These are phyloP conservation scores for Venustoraphidia nigricollis DNA, from an alignment of 2,888 invertebrate genomes.

Conservation along the genomic window DNA sequence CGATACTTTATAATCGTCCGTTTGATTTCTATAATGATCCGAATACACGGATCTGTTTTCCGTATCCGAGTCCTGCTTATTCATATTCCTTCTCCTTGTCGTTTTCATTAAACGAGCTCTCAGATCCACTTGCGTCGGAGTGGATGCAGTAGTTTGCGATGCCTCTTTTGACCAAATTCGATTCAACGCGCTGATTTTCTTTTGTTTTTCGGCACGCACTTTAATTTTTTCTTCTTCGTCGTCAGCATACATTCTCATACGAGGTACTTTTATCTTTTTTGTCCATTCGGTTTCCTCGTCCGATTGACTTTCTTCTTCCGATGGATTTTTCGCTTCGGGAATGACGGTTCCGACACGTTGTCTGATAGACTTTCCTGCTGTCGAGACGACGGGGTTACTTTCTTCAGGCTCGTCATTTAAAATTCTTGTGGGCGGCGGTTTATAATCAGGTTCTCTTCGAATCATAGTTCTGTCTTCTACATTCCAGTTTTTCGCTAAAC, in stretches of 20 bases:
- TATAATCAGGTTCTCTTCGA: conserved; percentile 3
- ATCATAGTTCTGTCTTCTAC: conserved; percentile 43
- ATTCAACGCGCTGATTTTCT: conserved; percentile 22
- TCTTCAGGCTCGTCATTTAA: conserved; percentile 19
- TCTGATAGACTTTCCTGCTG: conserved; percentile 14
- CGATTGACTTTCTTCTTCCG: conserved; percentile 26
- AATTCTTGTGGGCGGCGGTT: conserved; percentile 8
- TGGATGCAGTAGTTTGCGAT: conserved; percentile 12
- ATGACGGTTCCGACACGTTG: conserved; percentile 10
- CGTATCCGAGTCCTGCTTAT: no score
- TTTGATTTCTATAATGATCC: no score
- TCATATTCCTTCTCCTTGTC: no score
- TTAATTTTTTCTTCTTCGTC: conserved; percentile 54
- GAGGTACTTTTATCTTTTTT: conserved; percentile 41
- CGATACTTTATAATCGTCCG: no score
- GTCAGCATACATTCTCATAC: conserved; percentile 83
- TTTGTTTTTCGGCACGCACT: conserved; percentile 20
- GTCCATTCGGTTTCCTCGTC: conserved; percentile 40
- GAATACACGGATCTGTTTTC: no score
- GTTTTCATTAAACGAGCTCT: neutral
- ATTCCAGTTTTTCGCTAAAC: conserved; percentile 54
- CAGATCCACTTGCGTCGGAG: conserved; percentile 3
- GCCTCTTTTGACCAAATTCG: conserved; percentile 7
- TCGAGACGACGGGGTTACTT: conserved; percentile 9
- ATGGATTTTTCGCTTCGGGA: conserved; percentile 21